These are phyloP conservation scores for Anguilla japonica DNA, from an alignment of 2,113 vertebrate genomes.

Conservation along the genomic window DNA sequence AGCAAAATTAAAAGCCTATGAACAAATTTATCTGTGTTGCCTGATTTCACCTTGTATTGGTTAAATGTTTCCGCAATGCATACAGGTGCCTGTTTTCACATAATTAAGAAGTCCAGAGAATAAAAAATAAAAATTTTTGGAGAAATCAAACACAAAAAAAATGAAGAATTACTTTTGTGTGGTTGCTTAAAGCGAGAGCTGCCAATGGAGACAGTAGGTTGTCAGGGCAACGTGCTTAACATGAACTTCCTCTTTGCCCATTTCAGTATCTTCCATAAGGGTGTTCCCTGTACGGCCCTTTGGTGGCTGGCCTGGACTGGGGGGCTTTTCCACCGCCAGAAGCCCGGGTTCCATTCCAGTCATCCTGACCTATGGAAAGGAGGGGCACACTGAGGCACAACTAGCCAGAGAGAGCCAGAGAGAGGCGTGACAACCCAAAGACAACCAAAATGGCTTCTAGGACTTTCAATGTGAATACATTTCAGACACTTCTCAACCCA, in stretches of 20 bases:
- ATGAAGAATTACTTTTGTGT: constrained; percentile 80
- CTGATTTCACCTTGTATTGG: constrained; percentile 59
- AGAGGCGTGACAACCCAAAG: not conserved
- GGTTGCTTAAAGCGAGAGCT: constrained; percentile 77
- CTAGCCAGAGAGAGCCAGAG: not conserved
- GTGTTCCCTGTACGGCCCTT: constrained; percentile 91
- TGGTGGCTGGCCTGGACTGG: constrained; percentile 81
- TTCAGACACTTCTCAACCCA: too few species aligned
- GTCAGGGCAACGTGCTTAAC: constrained; percentile 61
- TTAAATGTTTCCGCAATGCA: constrained; percentile 55
- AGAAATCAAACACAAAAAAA: constrained; percentile 58
- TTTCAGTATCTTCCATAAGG: constrained; percentile 94
- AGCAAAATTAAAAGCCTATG: constrained; percentile 48
- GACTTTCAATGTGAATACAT: too few species aligned
- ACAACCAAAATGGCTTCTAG: not conserved
- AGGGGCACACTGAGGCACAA: not conserved
- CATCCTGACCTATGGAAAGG: constrained; percentile 81
- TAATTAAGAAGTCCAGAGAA: constrained; percentile 73
- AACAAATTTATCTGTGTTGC: constrained; percentile 51
- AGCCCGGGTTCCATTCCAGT: constrained; percentile 90
- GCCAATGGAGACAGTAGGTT: constrained; percentile 69
- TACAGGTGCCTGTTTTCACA: constrained; percentile 60
- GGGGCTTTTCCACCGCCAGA: constrained; percentile 81
- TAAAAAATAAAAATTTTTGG: constrained; percentile 56
- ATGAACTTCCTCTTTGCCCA: constrained; percentile 50